Evolutionary conservation across 2,113 vertebrate species (phyloP).

Genomic region (Silurus asotus): DNA sequence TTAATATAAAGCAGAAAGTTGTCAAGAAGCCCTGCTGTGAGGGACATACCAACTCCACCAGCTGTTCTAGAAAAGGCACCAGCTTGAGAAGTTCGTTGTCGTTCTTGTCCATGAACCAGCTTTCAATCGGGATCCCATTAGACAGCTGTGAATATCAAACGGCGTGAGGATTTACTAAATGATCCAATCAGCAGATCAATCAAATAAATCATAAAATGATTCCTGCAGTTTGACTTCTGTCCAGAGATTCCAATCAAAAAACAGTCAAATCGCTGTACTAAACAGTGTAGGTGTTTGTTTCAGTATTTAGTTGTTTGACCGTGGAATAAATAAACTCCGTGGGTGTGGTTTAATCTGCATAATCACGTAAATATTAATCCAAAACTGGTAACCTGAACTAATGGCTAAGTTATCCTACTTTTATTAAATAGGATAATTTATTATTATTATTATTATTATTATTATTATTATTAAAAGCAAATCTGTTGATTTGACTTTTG

Average conservation of each 20-base stretch:
- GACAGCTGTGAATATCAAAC: constrained; percentile 79
- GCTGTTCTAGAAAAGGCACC: constrained; percentile 97
- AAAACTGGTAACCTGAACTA: background rate
- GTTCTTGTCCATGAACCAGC: constrained; percentile 99
- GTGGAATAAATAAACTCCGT: background rate
- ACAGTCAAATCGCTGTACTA: too few species aligned
- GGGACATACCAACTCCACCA: constrained; percentile 93
- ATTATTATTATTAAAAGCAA: background rate
- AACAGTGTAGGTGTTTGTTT: too few species aligned
- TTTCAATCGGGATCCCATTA: constrained; percentile 99
- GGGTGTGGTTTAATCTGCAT: background rate
- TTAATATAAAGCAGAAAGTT: constrained; percentile 59
- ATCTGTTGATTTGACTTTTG: background rate
- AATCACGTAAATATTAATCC: background rate
- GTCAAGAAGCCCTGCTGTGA: background rate
- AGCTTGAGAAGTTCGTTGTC: constrained; percentile 98
- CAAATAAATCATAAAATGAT: background rate
- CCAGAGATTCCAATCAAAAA: too few species aligned
- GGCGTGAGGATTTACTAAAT: background rate
- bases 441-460: too few species aligned
- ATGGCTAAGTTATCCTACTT: background rate
- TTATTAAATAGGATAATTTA: background rate
- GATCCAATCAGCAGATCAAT: background rate
- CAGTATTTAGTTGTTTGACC: too few species aligned
- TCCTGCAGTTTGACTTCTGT: background rate